A percentile compares a stretch with the other conserved stretches of the same genome.
Conservation (phyloP, 92 coral and sea anemone species). For the Meandrina meandrites region DNA sequence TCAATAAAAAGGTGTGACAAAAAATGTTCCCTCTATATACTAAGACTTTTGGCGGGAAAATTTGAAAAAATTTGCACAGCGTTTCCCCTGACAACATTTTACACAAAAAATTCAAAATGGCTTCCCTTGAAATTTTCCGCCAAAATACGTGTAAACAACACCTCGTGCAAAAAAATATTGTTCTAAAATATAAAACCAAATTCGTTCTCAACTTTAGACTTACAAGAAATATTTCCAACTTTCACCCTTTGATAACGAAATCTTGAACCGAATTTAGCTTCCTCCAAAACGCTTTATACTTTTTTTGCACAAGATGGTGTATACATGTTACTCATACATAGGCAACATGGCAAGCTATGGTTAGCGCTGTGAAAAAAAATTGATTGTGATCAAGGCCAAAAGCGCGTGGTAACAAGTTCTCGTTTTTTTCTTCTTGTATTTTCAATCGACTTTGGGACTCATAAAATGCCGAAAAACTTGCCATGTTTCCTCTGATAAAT, state of each 20-base stretch:
- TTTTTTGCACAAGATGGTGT: not conserved
- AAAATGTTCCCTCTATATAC: not conserved
- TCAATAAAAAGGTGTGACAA: not conserved
- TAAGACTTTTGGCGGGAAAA: constrained; percentile 33
- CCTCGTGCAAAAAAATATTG: not conserved
- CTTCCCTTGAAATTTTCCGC: not conserved
- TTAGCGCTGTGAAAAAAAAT: no score
- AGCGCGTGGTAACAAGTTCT: no score
- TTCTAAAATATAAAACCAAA: not conserved
- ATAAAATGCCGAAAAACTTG: no score
- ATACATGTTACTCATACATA: not conserved
- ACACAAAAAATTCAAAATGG: not conserved
- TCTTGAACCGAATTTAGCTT: not conserved
- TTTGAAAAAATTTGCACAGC: constrained; percentile 15
- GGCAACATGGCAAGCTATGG: no score
- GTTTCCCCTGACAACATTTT: constrained; percentile 18
- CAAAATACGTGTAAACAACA: not conserved
- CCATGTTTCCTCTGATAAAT: no score
- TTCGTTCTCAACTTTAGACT: not conserved
- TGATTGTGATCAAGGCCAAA: no score
- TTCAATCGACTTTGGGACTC: no score
- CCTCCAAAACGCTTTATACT: not conserved
- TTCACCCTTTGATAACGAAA: not conserved
- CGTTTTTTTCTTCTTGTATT: no score
- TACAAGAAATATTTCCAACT: no score